Evolutionary conservation across 92 coral and sea anemone species (phyloP), one percentile per base, ranked within the genome.

Genomic region (Blastomussa wellsi): DNA sequence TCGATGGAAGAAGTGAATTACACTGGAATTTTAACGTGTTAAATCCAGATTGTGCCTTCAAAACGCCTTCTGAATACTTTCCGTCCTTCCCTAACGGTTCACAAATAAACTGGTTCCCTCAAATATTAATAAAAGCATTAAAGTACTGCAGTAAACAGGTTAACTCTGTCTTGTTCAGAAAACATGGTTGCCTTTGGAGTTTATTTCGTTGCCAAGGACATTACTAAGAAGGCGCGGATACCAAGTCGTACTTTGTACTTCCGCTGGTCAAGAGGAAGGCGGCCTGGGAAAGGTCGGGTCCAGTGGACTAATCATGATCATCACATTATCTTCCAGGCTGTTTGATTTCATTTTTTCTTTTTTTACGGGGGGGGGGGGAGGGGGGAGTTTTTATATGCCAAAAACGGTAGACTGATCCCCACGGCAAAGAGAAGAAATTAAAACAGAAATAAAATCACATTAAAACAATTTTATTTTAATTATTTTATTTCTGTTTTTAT

Each of bases 171-270:
- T 74, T 9, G 57, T 3, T 36, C 38, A 83, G 72, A 57, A 39
- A 74, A 74, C 86, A 83, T 74, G 80, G 74, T 59, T 42, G 35
- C 80, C 70, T 74, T 14, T 22, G 33, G 29, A 52, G 60, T 85
- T 82, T 89, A 82, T 89, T 86, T 79, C 90, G 94, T 92, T 92
- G 94, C 92, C 90, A 89, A 71, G 94, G 88, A 42, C 67, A 77
- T 32, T 44, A 60, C 57, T 32, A 7, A 35, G 12, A 71, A 57
- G 80, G 87, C 17, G 81, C 75, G 87, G 87, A 41, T 57, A 74
- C 80, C 74, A 83, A 83, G 87, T 67, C 73, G 13, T 71, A 66
- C 20, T n/a, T 12, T 26, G 78, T 36, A 31, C n/a, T n/a, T 52
- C 86, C 78, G 86, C 86, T 82, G 86, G 35, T 38, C 57, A 33